Base-by-base conservation (phyloP, 2,888 invertebrate genomes). In the Clepsis dumicolana region DNA sequence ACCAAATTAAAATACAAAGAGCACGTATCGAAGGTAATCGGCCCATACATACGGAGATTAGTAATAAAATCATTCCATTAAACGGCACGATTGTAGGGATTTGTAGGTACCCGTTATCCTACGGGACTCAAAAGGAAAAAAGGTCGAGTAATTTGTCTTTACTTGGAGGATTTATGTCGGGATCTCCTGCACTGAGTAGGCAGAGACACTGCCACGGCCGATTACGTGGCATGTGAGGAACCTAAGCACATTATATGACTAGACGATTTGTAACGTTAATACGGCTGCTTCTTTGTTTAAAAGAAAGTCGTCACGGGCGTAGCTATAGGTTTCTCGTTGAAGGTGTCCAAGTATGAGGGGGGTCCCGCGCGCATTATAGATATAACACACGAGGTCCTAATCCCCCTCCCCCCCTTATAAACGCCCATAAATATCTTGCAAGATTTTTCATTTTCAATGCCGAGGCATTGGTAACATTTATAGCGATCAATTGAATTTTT, bases 141-240 rank as follows among this genome's bases (percentile, higher is more conserved):
- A 89, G 89, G 90, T 88, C 80, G 81, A 83, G 88, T 88, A 87
- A 90, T 90, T 90, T 90, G 88, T 90, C 90, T 90, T 88, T 89
- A 88, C 89, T 88, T 83, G 79, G 81, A 82, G 86, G 87, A 89
- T 90, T 90, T 90, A 88, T 88, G 85, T 85, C 71, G 79, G 88
- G 87, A 85, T 87, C 87, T 83, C 83, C 79, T 75, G 81, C 77
- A 81, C 80, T 76, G 80, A 82, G 79, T 75, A 81, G 78, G 78
- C 75, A 70, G 80, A 74, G 68, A 74, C 72, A 71, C 77, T 77
- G 79, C 82, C 59, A 82, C 84, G 80, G 80, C 80, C 83, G 82
- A 83, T 85, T 80, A 81, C 79, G 82, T 76, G 67, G 74, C 73
- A 70, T 70, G 70, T 75, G 74, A 75, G 76, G 74, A 75, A 71